Conservation (phyloP, 2,797 vertebrate species). For the Pteropus rufus region DNA sequence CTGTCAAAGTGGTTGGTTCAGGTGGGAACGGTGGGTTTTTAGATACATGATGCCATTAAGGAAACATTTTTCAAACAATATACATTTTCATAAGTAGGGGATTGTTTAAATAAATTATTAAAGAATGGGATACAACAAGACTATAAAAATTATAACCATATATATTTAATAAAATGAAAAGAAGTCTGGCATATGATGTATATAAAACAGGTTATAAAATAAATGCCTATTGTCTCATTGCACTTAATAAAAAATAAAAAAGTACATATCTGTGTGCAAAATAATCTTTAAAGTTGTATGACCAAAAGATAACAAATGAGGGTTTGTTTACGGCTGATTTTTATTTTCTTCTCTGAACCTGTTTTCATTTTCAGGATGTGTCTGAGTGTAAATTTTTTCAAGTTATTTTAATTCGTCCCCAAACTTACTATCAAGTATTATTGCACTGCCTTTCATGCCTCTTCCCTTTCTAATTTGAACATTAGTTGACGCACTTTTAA, state of each 20-base stretch:
- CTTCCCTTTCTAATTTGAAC: conserved; percentile 50
- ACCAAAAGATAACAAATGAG: not conserved
- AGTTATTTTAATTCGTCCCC: not conserved
- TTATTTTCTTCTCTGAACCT: conserved; percentile 23
- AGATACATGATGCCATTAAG: not conserved
- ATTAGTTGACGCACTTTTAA: conserved; percentile 54
- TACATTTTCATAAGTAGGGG: not conserved
- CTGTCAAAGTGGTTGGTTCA: not conserved
- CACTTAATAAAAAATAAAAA: not conserved
- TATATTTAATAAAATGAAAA: not conserved
- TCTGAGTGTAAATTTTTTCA: not conserved
- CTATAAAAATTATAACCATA: not conserved
- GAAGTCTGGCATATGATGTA: not conserved
- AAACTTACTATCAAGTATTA: not conserved
- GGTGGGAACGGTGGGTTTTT: not conserved
- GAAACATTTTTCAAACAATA: not conserved
- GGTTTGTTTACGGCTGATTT: not conserved
- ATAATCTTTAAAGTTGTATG: not conserved
- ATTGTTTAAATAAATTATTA: not conserved
- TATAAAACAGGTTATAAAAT: not conserved
- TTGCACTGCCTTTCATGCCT: not conserved
- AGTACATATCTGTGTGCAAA: not conserved
- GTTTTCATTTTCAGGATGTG: not conserved
- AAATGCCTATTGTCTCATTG: not conserved
- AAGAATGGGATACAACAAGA: not conserved